Base-by-base conservation (phyloP, 2,797 vertebrate genomes). In the Pelodytes ibericus region DNA sequence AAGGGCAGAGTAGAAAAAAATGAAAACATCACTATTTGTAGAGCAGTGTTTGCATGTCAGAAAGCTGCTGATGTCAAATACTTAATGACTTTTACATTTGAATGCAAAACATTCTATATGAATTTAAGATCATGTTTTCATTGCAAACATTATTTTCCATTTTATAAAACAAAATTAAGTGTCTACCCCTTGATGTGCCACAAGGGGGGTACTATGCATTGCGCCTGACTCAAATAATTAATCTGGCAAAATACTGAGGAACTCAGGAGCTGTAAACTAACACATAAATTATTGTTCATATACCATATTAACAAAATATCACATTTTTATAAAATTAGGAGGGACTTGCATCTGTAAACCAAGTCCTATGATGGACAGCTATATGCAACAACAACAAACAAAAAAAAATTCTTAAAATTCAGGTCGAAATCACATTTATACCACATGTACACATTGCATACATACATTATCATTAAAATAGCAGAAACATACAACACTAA, bases 211-310 rank as follows among this genome's bases (percentile, higher is more conserved):
- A 8, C 49, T 22, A 53, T 7, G 20, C n/a, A 24, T 22, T 22
- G 24, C 7, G 7, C 16, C 60, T 30, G n/a, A n/a, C n/a, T n/a
- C n/a, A n/a, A n/a, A n/a, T n/a, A n/a, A n/a, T n/a, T n/a, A n/a
- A n/a, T n/a, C n/a, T n/a, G n/a, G 36, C 60, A 62, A 39, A 62
- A 62, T 62, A 62, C 31, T 62, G 31, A 36, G 18, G 25, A 47
- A 56, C 15, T 6, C 26, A 30, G 20, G 5, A 68, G 26, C 10
- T 30, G 66, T 33, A 69, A 56, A 56, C 49, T 20, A 20, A 30
- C 26, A 56, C 88, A 51, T 25, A 69, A 89, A 89, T 86, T 86
- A 84, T 10, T 70, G 53, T 74, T 80, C 72, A 67, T 82, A 44
- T 16, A 44, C 41, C 22, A 53, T 7, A 53, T 5, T 24, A 7